These are phyloP conservation scores for Meleagris gallopavo DNA, from an alignment of 2,113 vertebrate genomes.

Conservation along the genomic window DNA sequence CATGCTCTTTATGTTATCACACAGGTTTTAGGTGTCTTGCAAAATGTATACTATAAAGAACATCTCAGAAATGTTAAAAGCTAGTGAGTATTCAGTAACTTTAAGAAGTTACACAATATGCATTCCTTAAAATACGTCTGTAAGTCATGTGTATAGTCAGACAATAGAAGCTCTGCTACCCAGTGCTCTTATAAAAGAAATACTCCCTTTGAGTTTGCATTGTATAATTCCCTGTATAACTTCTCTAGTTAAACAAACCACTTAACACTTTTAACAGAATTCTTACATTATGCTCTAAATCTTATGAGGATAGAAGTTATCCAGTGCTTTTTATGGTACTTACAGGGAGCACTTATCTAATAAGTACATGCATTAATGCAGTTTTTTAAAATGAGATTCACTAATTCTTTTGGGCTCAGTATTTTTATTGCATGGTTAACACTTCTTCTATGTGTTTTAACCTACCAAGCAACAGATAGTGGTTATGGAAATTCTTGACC, in stretches of 20 bases:
- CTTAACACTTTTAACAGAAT: not conserved
- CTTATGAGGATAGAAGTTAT: not conserved
- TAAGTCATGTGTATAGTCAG: not conserved
- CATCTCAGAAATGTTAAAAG: not conserved
- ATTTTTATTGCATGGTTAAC: not conserved
- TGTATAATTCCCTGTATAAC: not conserved
- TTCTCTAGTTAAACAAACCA: conserved; percentile 14
- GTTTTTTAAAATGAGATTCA: not conserved
- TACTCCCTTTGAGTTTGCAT: not conserved
- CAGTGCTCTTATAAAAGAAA: not conserved
- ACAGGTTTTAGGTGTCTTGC: not conserved
- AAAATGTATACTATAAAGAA: not conserved
- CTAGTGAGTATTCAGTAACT: not conserved
- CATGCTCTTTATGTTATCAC: not conserved
- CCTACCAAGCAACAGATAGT: not conserved
- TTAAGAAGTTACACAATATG: not conserved
- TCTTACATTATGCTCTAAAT: not conserved
- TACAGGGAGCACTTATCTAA: not conserved
- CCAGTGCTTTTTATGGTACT: not conserved
- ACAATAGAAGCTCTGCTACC: not conserved
- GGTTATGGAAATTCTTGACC: not conserved
- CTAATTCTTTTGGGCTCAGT: not conserved
- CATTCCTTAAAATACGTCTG: not conserved
- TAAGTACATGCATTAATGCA: not conserved
- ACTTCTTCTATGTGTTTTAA: not conserved